phyloP scores from a whole-genome alignment of 2,797 vertebrate species.

The Falco concolor region DNA sequence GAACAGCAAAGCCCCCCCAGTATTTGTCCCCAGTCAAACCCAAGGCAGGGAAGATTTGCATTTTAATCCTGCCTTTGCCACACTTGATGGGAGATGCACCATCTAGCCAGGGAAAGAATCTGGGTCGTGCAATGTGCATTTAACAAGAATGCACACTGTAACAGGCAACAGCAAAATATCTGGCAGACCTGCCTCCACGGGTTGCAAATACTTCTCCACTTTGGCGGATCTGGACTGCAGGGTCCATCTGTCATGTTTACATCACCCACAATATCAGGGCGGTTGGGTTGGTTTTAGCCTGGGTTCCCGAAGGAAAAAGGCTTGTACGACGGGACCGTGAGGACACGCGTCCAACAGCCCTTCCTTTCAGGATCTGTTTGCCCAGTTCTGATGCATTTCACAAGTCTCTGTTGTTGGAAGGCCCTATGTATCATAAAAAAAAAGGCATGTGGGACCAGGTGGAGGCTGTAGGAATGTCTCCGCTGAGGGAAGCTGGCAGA shows the following conservation, averaged over 20 bases:
- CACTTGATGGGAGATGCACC: not conserved
- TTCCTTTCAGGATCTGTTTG: not conserved
- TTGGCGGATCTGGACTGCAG: not conserved
- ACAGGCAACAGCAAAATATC: too few species aligned
- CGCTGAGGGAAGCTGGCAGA: not conserved
- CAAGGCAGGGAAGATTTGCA: not conserved
- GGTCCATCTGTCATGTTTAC: not conserved
- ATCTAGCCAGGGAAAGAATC: not conserved
- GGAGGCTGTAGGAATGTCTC: not conserved
- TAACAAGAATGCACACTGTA: not conserved
- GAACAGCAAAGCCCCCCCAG: not conserved
- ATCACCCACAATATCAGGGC: not conserved
- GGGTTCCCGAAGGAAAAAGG: not conserved
- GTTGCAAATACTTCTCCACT: not conserved
- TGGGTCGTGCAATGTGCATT: not conserved
- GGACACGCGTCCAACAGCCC: not conserved
- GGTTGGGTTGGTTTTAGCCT: not conserved
- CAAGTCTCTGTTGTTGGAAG: not conserved
- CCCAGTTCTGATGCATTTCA: not conserved
- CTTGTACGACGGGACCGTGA: not conserved
- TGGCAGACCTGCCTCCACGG: not conserved
- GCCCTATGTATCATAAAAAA: not conserved
- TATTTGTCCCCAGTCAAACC: not conserved
- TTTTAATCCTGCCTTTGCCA: not conserved
- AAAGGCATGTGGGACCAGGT: not conserved